A percentile compares a stretch with the other conserved stretches of the same genome.
Evolutionary conservation across 1,140 invertebrate genomes (phyloP).

Genomic region (Drosophila arawakana): DNA sequence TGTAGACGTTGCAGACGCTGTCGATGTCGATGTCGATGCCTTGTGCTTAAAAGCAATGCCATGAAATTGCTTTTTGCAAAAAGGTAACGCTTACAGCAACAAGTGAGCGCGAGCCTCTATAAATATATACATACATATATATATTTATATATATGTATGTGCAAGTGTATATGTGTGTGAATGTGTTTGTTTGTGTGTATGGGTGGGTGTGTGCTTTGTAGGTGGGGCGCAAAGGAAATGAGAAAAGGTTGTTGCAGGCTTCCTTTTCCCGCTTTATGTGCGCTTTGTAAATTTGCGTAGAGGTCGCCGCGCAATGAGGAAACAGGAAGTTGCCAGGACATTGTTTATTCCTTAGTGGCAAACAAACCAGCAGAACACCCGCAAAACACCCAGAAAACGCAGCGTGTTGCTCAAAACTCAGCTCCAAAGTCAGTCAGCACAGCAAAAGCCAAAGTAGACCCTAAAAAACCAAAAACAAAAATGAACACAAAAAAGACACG

Average conservation of each 20-base stretch:
- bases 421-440: too few relatives aligned
- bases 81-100: conserved; percentile 58
- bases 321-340: conserved; percentile 74
- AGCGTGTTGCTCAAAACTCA: conserved; percentile 25
- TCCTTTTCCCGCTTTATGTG: conserved; percentile 61
- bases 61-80: conserved; percentile 80
- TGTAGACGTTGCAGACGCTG: conserved; percentile 34
- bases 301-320: conserved; percentile 43
- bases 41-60: conserved; percentile 63
- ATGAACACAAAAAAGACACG: conserved; percentile 1
- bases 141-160: not conserved
- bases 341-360: conserved; percentile 66
- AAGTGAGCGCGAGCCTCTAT: conserved; percentile 44
- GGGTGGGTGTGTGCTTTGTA: conserved; percentile 7
- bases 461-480: conserved; percentile 14
- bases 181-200: not conserved
- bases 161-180: conserved; percentile 4
- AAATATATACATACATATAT: conserved; percentile 11
- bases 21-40: conserved; percentile 52
- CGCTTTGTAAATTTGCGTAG: conserved; percentile 64
- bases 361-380: conserved; percentile 48
- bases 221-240: conserved; percentile 65
- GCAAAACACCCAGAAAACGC: conserved; percentile 50
- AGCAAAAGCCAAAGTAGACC: conserved; percentile 16
- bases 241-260: conserved; percentile 75